phyloP scores from a whole-genome alignment of 2,113 vertebrate species.

The Heterotis niloticus region DNA sequence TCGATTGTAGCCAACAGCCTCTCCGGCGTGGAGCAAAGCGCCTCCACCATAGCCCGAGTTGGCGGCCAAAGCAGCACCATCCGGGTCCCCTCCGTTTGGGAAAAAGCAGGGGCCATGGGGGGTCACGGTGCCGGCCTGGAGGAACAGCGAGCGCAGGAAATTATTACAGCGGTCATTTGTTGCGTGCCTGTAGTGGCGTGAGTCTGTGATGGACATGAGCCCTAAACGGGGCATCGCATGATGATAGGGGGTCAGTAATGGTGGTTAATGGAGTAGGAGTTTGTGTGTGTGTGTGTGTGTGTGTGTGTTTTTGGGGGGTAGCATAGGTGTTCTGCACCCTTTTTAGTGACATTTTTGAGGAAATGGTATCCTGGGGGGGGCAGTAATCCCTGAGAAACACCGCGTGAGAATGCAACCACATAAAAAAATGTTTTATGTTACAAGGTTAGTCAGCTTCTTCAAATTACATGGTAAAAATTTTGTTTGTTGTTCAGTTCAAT shows the following conservation, averaged over 20 bases:
- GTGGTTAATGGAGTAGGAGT: background rate
- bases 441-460: no score
- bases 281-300: background rate
- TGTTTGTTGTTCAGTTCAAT: no score
- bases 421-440: no score
- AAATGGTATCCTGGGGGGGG: no score
- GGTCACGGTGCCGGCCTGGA: slow-evolving; percentile 68
- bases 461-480: no score
- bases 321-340: background rate
- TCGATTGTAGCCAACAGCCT: slow-evolving; percentile 99
- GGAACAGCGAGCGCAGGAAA: slow-evolving; percentile 58
- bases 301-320: background rate
- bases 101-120: slow-evolving; percentile 68
- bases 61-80: slow-evolving; percentile 85
- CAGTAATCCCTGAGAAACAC: no score
- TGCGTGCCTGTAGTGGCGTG: slow-evolving; percentile 56
- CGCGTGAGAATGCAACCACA: no score
- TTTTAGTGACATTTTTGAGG: no score
- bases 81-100: slow-evolving; percentile 75
- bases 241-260: background rate
- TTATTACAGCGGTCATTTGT: slow-evolving; percentile 67
- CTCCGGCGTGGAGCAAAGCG: slow-evolving; percentile 80
- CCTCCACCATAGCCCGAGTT: slow-evolving; percentile 93
- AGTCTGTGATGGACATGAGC: background rate
- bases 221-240: background rate